These are phyloP conservation scores for Drosophila tani DNA, from an alignment of 1,140 invertebrate species.

Conservation along the genomic window DNA sequence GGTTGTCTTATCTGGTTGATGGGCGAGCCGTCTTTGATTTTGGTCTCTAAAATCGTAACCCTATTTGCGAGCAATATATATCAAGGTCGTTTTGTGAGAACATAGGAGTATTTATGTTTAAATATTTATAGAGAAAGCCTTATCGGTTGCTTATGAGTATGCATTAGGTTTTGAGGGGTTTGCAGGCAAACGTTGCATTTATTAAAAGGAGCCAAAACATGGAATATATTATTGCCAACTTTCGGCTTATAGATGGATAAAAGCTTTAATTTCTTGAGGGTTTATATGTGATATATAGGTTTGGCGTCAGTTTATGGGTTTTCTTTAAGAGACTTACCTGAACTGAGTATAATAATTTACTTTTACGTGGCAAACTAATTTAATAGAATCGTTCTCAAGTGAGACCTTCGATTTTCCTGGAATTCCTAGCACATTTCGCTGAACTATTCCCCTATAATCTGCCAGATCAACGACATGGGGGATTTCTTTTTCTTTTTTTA, in stretches of 20 bases:
- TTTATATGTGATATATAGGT: neutral
- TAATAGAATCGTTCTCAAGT: neutral
- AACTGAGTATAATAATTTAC: neutral
- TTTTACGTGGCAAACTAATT: neutral
- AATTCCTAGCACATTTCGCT: neutral
- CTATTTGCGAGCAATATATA: conserved; percentile 17
- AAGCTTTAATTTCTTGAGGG: neutral
- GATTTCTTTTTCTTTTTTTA: conserved; percentile 1
- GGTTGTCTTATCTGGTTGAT: conserved; percentile 5
- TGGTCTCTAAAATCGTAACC: conserved; percentile 4
- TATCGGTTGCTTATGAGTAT: neutral
- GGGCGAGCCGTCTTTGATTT: conserved; percentile 7
- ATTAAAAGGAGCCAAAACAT: neutral
- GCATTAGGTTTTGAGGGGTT: neutral
- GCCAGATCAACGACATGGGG: neutral
- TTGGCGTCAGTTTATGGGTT: neutral
- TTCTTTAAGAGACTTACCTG: neutral
- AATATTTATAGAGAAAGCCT: neutral
- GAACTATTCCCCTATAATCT: neutral
- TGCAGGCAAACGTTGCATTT: neutral
- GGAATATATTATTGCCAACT: no score
- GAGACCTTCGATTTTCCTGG: no score
- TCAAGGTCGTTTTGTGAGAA: conserved; percentile 14
- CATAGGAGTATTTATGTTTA: conserved; percentile 14
- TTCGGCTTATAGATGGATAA: neutral